Base-by-base conservation (phyloP, 2,888 invertebrate genomes). In the Yponomeuta evonymella region DNA sequence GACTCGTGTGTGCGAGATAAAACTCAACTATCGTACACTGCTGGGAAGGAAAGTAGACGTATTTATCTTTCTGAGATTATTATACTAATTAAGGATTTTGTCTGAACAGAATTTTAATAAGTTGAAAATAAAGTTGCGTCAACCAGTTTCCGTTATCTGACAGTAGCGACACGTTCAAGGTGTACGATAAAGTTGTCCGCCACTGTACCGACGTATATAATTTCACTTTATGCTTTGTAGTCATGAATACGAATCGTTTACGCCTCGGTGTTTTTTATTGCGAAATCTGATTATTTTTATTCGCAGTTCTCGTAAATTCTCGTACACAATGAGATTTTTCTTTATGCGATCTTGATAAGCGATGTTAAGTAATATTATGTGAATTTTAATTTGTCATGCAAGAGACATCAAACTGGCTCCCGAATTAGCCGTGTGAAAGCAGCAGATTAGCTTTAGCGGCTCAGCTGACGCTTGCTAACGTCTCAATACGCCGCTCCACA, bases 401-500 rank as follows among this genome's bases (percentile, higher is more conserved):
- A 79, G 81, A 82, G 79, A 23, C 12, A 75, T 78, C 75, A 12
- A 67, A 74, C 77, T 74, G 75, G 76, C 78, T 79, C 80, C 80
- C 79, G 81, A 85, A 87, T 86, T 86, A 87, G 84, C 79, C 75
- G 79, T 83, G 79, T 81, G 80, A 78, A 80, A 81, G 79, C 82
- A 82, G 79, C 85, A 87, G 87, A 87, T 87, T 86, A 86, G 82
- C 83, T 12, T 81, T 78, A 79, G 83, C 86, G 83, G 76, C 76
- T 72, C 74, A 70, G 75, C 15, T 75, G 82, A 81, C 83, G 78
- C 84, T 84, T 88, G 90, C 90, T 89, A 89, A 89, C 90, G 84
- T 87, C 88, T 90, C 88, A 89, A 89, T 89, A 89, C 88, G 87
- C 85, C 83, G 88, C 79, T 85, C 85, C 85, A 86, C 85, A 90